Evolutionary conservation across 2,113 vertebrate species (phyloP).

Genomic region (Cephalopholis sonnerati): DNA sequence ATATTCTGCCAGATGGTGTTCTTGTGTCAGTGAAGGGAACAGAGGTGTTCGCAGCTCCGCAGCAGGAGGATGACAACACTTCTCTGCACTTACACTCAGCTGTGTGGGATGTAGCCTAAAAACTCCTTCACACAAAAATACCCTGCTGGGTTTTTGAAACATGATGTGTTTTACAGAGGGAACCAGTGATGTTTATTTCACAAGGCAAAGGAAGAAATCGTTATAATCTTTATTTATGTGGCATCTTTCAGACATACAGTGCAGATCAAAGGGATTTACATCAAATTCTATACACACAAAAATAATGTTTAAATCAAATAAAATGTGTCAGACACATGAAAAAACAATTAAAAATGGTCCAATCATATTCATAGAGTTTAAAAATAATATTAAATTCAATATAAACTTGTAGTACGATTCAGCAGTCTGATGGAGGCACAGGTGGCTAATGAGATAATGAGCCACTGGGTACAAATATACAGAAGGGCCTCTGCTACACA

Average conservation of each 20-base stretch:
- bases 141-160: background rate
- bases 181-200: background rate
- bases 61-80: background rate
- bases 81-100: background rate
- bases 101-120: background rate
- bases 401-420: background rate
- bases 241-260: background rate
- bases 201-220: background rate
- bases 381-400: background rate
- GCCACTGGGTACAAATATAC: too few relatives aligned
- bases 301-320: background rate
- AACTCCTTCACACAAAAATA: background rate
- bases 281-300: too few relatives aligned
- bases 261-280: background rate
- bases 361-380: too few relatives aligned
- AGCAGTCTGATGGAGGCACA: background rate
- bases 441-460: too few relatives aligned
- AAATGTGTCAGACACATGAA: too few relatives aligned
- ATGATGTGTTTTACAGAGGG: background rate
- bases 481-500: too few relatives aligned
- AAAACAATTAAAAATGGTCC: too few relatives aligned
- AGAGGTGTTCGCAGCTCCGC: conserved; percentile 11
- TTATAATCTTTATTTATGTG: background rate
- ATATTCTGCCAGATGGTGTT: conserved; percentile 23
- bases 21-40: conserved; percentile 2